Evolutionary conservation across 2,888 invertebrate species (phyloP), one percentile per base, ranked within the genome.

Genomic region (Diplazon laetatorius): DNA sequence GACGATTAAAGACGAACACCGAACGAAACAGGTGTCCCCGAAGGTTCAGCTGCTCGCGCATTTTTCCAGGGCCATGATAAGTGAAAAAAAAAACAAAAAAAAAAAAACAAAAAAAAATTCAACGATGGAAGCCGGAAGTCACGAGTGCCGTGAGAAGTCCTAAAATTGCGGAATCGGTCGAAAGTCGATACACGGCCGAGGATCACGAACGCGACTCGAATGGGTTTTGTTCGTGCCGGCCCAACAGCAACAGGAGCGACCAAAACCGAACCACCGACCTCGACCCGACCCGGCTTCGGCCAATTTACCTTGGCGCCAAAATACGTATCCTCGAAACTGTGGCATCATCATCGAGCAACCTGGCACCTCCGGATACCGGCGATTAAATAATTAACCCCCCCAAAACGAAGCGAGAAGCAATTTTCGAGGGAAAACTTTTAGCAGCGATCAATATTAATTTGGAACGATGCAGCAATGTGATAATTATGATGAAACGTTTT

Each of bases 231-330:
- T 20, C 25, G 63, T 62, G 35, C n/a, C n/a, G n/a, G n/a, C n/a
- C n/a, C n/a, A n/a, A n/a, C n/a, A n/a, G n/a, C 35, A 35, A 52
- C 66, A 57, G 66, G 20, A 59, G 14, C 25, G 42, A 52, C 37
- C 16, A 65, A 60, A 76, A n/a, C 62, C 57, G 63, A 35, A 42
- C 69, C 66, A 25, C 80, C 80, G 70, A 25, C 80, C 80, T 78
- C 78, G 80, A 81, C 80, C 78, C 50, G 25, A n/a, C n/a, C n/a
- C n/a, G n/a, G n/a, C n/a, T 63, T 73, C 59, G 76, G 57, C 59
- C 57, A 76, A 79, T 74, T 81, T 78, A 71, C 79, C 74, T 81
- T 70, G 69, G 70, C 48, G 69, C 55, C 48, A 76, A 76, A 72
- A 30, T 65, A 69, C 50, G 59, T 71, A 76, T 76, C 63, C 65